These are phyloP conservation scores for Steinernema feltiae DNA, from an alignment of 1,140 invertebrate species.

Conservation along the genomic window DNA sequence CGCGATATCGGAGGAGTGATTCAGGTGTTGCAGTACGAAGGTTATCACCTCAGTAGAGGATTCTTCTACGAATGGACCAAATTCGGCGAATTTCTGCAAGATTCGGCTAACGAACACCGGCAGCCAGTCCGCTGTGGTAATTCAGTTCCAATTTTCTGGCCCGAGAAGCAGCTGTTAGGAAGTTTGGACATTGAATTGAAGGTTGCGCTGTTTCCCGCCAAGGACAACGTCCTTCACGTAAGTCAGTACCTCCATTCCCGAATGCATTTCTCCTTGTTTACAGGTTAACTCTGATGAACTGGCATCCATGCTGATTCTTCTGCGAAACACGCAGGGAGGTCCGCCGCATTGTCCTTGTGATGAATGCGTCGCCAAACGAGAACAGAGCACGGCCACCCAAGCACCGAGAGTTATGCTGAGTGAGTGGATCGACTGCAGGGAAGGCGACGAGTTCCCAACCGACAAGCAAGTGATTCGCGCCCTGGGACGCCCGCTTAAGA, in stretches of 20 bases:
- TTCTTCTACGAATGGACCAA: slow-evolving; percentile 26
- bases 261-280: neutral
- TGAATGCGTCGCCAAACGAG: slow-evolving; percentile 17
- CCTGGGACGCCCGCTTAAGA: slow-evolving; percentile 17
- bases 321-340: slow-evolving; percentile 14
- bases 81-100: neutral
- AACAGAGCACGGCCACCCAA: slow-evolving; percentile 7
- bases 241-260: neutral
- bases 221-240: neutral
- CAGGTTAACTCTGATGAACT: neutral
- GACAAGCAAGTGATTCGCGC: slow-evolving; percentile 16
- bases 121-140: slow-evolving; percentile 16
- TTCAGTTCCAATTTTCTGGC: neutral
- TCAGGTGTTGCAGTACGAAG: slow-evolving; percentile 19
- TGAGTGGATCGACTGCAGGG: slow-evolving; percentile 21
- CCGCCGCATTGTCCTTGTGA: slow-evolving; percentile 21
- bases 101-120: neutral
- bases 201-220: neutral
- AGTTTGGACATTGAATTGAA: slow-evolving; percentile 11
- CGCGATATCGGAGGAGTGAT: slow-evolving; percentile 8
- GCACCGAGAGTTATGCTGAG: slow-evolving; percentile 20
- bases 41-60: slow-evolving; percentile 4
- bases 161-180: neutral
- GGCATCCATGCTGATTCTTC: slow-evolving; percentile 13
- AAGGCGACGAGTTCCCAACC: neutral